These are phyloP conservation scores for Lagria hirta DNA, from an alignment of 2,888 invertebrate genomes.

Conservation along the genomic window DNA sequence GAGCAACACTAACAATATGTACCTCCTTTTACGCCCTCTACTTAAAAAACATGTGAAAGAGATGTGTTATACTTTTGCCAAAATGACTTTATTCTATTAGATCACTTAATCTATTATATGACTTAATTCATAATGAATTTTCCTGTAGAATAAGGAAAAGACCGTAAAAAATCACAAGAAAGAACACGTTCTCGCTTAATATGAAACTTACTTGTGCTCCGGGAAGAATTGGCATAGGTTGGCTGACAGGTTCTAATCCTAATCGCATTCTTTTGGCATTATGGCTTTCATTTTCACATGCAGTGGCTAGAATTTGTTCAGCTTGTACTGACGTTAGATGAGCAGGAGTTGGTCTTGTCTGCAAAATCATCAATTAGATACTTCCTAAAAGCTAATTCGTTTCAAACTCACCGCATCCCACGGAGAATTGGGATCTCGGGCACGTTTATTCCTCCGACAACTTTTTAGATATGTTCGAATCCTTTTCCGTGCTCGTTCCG, in stretches of 20 bases:
- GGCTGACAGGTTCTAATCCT: constrained; percentile 91
- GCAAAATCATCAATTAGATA: constrained; percentile 36
- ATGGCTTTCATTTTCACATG: constrained; percentile 96
- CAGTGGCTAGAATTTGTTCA: constrained; percentile 92
- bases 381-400: neutral
- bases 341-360: constrained; percentile 93
- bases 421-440: constrained; percentile 74
- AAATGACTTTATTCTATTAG: too few relatives aligned
- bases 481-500: constrained; percentile 90
- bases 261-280: constrained; percentile 96
- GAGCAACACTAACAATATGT: too few relatives aligned
- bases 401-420: constrained; percentile 82
- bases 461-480: constrained; percentile 95
- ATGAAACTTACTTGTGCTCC: constrained; percentile 59
- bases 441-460: constrained; percentile 90
- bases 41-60: too few relatives aligned
- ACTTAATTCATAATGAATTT: too few relatives aligned
- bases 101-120: too few relatives aligned
- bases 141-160: too few relatives aligned
- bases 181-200: too few relatives aligned
- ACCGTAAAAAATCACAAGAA: too few relatives aligned
- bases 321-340: constrained; percentile 96
- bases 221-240: constrained; percentile 79
- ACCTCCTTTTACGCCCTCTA: too few relatives aligned
- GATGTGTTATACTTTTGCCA: too few relatives aligned